Conservation (phyloP, 2,797 vertebrate genomes). For the Arctocebus calabarensis region DNA sequence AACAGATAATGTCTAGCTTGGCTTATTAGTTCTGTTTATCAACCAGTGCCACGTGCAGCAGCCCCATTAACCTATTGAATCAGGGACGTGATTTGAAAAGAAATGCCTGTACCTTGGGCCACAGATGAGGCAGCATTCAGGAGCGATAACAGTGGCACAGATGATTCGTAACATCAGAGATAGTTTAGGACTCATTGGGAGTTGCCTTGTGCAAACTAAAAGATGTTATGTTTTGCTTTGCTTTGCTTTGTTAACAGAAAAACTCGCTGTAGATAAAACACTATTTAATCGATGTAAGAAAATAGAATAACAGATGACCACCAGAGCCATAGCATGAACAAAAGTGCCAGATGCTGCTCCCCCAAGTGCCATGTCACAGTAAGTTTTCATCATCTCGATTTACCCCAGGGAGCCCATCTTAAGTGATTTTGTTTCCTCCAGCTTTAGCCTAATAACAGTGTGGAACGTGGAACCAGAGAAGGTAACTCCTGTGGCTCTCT, state of each 20-base stretch:
- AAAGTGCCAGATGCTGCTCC: not conserved
- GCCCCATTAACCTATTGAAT: not conserved
- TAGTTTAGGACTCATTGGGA: not conserved
- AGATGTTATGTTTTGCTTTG: slow-evolving; percentile 25
- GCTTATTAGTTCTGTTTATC: slow-evolving; percentile 64
- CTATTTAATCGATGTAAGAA: slow-evolving; percentile 37
- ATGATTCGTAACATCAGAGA: not conserved
- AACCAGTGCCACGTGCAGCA: not conserved
- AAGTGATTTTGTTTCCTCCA: not conserved
- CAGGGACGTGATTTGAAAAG: not conserved
- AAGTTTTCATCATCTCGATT: not conserved
- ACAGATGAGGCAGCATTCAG: not conserved
- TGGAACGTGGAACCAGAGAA: not conserved
- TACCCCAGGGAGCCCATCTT: not conserved
- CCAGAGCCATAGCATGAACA: not conserved
- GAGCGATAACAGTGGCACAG: not conserved
- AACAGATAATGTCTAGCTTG: slow-evolving; percentile 42
- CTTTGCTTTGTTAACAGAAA: slow-evolving; percentile 20
- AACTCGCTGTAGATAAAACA: slow-evolving; percentile 12
- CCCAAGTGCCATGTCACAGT: not conserved
- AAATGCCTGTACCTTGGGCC: not conserved
- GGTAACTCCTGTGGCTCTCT: not conserved
- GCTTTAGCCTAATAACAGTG: not conserved
- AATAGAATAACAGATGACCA: not conserved
- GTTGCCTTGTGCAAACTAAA: not conserved